These are phyloP conservation scores for Melanchra persicariae DNA, from an alignment of 2,888 invertebrate species.

Conservation along the genomic window DNA sequence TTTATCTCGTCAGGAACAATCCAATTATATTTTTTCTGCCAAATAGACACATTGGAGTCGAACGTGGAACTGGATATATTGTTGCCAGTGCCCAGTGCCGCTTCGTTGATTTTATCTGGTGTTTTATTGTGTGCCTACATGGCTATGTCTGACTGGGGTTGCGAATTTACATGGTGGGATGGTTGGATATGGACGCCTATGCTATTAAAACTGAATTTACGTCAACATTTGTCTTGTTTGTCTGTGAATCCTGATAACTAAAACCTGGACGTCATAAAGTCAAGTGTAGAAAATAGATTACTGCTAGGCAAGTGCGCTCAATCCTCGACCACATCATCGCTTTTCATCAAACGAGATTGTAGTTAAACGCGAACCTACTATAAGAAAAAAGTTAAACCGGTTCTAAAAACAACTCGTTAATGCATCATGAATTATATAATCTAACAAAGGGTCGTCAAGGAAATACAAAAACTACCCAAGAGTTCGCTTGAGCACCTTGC, in stretches of 20 bases:
- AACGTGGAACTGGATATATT: conserved; percentile 75
- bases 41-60: conserved; percentile 78
- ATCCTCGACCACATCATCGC: too few relatives aligned
- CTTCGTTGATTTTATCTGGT: conserved; percentile 68
- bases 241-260: too few relatives aligned
- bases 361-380: too few relatives aligned
- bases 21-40: conserved; percentile 87
- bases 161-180: conserved; percentile 42
- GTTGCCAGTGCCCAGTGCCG: conserved; percentile 68
- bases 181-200: conserved; percentile 16
- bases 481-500: conserved; percentile 31
- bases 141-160: conserved; percentile 49
- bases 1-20: conserved; percentile 85
- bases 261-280: too few relatives aligned
- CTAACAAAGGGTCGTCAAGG: conserved; percentile 21
- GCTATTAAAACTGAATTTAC: conserved; percentile 26
- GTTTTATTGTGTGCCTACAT: conserved; percentile 63
- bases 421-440: conserved; percentile 14
- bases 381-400: background rate
- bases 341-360: too few relatives aligned
- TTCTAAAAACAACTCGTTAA: conserved; percentile 7
- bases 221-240: too few relatives aligned
- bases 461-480: conserved; percentile 31
- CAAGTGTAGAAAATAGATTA: too few relatives aligned
- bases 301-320: too few relatives aligned